Percentiles rank a stretch among this genome's conserved stretches.
These are phyloP conservation scores for Drosophila tani DNA, from an alignment of 1,140 invertebrate genomes.

Conservation along the genomic window DNA sequence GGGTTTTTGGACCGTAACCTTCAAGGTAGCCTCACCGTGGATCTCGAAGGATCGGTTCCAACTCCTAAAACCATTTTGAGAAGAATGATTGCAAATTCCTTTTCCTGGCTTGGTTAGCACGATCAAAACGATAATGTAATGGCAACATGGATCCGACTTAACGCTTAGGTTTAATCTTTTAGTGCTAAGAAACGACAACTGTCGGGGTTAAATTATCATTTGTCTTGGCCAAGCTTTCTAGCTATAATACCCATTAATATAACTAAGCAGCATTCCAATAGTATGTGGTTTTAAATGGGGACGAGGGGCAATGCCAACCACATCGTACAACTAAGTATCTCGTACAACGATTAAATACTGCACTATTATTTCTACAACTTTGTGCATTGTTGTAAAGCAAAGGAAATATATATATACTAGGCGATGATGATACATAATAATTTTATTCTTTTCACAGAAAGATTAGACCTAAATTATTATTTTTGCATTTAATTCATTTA, in stretches of 20 bases:
- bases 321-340: neutral
- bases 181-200: conserved; percentile 33
- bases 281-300: neutral
- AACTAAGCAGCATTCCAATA: conserved; percentile 45
- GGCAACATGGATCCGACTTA: conserved; percentile 11
- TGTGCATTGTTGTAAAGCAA: neutral
- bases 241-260: conserved; percentile 37
- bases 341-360: neutral
- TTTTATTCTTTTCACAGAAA: too few species aligned
- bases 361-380: neutral
- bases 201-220: conserved; percentile 31
- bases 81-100: neutral
- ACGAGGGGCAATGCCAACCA: neutral
- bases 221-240: conserved; percentile 44
- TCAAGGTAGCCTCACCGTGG: neutral
- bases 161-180: conserved; percentile 25
- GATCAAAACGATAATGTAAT: neutral
- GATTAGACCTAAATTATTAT: too few species aligned
- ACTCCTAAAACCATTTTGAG: conserved; percentile 8
- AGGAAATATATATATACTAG: neutral
- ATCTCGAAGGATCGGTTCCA: conserved; percentile 14
- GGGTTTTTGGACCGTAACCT: neutral
- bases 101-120: conserved; percentile 17
- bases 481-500: too few species aligned
- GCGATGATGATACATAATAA: too few species aligned